Evolutionary conservation across 2,797 vertebrate genomes (phyloP), one percentile per base, ranked within the genome.

Genomic region (Manis pentadactyla): DNA sequence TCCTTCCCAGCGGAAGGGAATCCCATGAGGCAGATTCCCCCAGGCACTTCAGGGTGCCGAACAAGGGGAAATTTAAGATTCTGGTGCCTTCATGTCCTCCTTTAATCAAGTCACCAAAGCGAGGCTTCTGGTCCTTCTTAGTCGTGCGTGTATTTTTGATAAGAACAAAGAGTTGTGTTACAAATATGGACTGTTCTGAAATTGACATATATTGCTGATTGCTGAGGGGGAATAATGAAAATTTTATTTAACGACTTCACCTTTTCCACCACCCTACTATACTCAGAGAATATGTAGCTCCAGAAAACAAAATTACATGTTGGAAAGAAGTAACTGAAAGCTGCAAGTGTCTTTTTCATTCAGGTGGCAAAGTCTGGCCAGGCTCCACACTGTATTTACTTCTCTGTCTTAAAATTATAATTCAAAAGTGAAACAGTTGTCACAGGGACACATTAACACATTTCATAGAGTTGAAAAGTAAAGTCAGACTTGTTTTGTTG

Each of bases 371-470:
- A 66, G 34, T 71, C 46, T 87, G 86, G 31, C 69, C 34, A 1
- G 13, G n/a, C n/a, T 27, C 68, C 46, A 25, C 37, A 63, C 49
- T 23, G 78, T 90, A 83, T 82, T 64, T 57, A 5, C 81, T 90
- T 94, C 19, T 90, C 37, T 90, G 27, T 66, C 42, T 93, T 82
- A 51, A 49, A 86, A 86, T 81, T 92, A 42, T 82, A 66, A 81
- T 92, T 85, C 51, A 87, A 46, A 94, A 92, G 37, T 85, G 23
- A 86, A 90, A 89, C 3, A 12, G 2, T 94, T 86, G 49, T 95
- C 81, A 90, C 1, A 12, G 75, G 71, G 63, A 37, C 68, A 82
- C 53, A 46, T 73, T 39, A 85, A 79, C 73, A 78, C 42, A 87
- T 59, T 93, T 71, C 19, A 34, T 1, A 66, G 37, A 93, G 53